Evolutionary conservation across 2,888 invertebrate species (phyloP), one percentile per base, ranked within the genome.

Genomic region (Pseudococcus longispinus): DNA sequence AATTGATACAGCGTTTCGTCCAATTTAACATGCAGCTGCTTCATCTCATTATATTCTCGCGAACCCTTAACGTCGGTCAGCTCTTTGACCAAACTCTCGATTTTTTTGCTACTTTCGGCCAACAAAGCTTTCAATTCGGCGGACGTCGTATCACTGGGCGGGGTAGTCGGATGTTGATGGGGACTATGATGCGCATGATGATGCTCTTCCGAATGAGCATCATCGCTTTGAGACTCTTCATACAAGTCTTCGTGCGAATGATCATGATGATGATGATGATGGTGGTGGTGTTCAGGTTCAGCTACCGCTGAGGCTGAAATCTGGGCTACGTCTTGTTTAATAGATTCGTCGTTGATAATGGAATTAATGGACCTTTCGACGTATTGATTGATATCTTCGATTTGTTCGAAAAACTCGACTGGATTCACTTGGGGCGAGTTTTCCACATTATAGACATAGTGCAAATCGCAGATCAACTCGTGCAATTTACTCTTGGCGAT

Each of bases 401-500:
- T 86, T 51, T 86, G 86, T 42, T 74, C 86, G 55, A 86, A 77
- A 55, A 86, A 86, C 9, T 86, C 86, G 26, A 51, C 51, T 26
- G 86, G 86, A 32, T 86, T 77, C 20, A 86, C 42, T 15, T 74
- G 29, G 5, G 70, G 26, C 4, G 20, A 32, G 5, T 77, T 77
- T 15, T 77, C 51, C 13, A 8, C 23, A 18, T 26, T 74, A 42
- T 85, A 85, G 8, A 74, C n/a, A 80, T 86, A 86, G n/a, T 80
- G 51, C 80, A 86, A 11, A 55, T 86, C 86, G 15, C 80, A 32
- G 26, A 86, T 86, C 37, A 86, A 51, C n/a, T 86, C 29, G 80
- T 80, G 86, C 13, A 55, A 11, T 77, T 80, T 77, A 5, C 20
- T 80, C 29, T 80, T 77, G 8, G 74, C 44, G 3, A 29, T 18